Evolutionary conservation across 2,797 vertebrate species (phyloP).

Genomic region (Labroides dimidiatus): DNA sequence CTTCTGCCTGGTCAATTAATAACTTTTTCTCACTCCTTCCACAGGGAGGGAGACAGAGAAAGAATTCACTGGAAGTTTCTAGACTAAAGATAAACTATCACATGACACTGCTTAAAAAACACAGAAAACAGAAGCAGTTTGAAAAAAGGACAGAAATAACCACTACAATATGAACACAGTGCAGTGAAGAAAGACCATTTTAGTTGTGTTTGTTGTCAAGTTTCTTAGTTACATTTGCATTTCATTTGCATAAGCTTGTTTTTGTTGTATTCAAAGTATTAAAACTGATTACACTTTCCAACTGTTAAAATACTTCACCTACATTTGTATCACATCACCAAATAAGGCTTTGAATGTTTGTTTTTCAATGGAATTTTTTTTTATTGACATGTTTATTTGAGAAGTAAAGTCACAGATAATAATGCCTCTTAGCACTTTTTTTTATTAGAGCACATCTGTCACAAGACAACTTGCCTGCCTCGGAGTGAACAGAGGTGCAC

Average conservation of each 20-base stretch:
- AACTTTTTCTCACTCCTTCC: slow-evolving; percentile 50
- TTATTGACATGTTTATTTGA: too few species aligned
- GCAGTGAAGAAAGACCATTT: background rate
- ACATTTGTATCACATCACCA: too few species aligned
- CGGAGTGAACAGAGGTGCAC: too few species aligned
- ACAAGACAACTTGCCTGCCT: too few species aligned
- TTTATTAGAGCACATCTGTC: too few species aligned
- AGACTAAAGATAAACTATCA: slow-evolving; percentile 26
- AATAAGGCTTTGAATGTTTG: too few species aligned
- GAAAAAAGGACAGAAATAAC: background rate
- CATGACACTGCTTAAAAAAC: slow-evolving; percentile 8
- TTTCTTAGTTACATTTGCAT: background rate
- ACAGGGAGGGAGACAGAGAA: slow-evolving; percentile 5
- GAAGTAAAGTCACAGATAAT: too few species aligned
- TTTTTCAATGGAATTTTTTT: too few species aligned
- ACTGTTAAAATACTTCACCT: background rate
- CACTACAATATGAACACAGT: background rate
- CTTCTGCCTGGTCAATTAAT: slow-evolving; percentile 64
- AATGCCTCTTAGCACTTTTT: too few species aligned
- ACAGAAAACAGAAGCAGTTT: background rate
- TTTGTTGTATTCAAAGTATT: background rate
- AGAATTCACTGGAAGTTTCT: slow-evolving; percentile 38
- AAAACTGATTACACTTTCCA: background rate
- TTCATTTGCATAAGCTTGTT: background rate
- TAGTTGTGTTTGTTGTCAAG: background rate